Evolutionary conservation across 2,113 vertebrate genomes (phyloP).

Genomic region (Otus sunia): DNA sequence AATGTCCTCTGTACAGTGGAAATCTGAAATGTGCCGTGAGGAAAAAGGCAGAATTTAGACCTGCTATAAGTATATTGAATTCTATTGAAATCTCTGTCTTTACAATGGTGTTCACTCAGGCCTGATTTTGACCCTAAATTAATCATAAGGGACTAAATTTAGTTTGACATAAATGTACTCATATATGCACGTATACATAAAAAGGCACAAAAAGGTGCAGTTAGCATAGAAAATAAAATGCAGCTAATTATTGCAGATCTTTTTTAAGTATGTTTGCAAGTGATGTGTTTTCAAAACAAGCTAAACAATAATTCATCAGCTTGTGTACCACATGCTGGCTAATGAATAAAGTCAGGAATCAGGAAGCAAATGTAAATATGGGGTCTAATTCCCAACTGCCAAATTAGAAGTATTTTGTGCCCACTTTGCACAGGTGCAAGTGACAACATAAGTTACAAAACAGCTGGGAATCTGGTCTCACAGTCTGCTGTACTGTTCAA

Average conservation of each 20-base stretch:
- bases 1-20: not conserved
- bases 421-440: slow-evolving; percentile 62
- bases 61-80: not conserved
- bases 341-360: slow-evolving; percentile 69
- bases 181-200: not conserved
- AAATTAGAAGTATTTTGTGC: slow-evolving; percentile 60
- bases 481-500: slow-evolving; percentile 30
- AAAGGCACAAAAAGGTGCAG: slow-evolving; percentile 33
- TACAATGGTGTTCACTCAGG: not conserved
- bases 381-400: slow-evolving; percentile 52
- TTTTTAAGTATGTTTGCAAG: slow-evolving; percentile 41
- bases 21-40: not conserved
- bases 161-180: not conserved
- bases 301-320: slow-evolving; percentile 53
- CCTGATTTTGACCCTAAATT: slow-evolving; percentile 30
- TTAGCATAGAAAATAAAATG: slow-evolving; percentile 45
- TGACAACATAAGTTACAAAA: slow-evolving; percentile 48
- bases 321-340: slow-evolving; percentile 42
- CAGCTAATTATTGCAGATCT: slow-evolving; percentile 57
- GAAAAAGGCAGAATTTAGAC: not conserved
- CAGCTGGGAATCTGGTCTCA: slow-evolving; percentile 46
- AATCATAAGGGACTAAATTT: slow-evolving; percentile 25
- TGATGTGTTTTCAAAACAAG: slow-evolving; percentile 52
- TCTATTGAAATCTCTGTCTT: not conserved
- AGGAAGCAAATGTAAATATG: slow-evolving; percentile 32